Evolutionary conservation across 2,797 vertebrate species (phyloP), one percentile per base, ranked within the genome.

Genomic region (Paramormyrops hopkinsi): DNA sequence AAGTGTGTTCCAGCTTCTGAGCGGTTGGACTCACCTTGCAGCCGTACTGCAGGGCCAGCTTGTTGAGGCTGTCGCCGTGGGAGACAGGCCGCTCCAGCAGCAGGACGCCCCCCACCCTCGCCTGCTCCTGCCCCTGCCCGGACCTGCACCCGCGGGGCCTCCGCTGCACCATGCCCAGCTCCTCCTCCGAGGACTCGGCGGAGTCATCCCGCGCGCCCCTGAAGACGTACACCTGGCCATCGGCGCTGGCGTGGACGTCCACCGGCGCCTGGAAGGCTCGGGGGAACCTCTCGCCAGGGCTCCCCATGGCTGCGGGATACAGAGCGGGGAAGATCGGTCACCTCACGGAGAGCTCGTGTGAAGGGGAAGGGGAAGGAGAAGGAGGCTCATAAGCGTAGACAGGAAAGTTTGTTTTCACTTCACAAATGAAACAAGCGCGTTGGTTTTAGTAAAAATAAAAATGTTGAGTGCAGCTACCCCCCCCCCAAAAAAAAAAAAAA

Each of bases 21-120:
- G n/a, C 5, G 9, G 11, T 9, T 22, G 41, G n/a, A 86, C 95
- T 95, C 95, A 98, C 98, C 95, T 98, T 97, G 92, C 98, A 99
- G 89, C 97, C 98, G 0, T 98, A 99, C 89, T 98, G 98, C 89
- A 99, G 95, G 2, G 98, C 98, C 14, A 99, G 95, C 94, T 97
- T 99, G 95, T 97, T 98, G 82, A 99, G 97, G 86, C 88, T 99
- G 94, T 99, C 98, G 0, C 94, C 96, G 48, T 96, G 93, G 0
- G 93, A 92, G 88, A 99, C 83, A 89, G 97, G 94, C 5, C 96
- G 93, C 91, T 98, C 97, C 90, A 99, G 93, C 2, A 98, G 93
- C 89, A 97, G 92, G 88, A 96, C 11, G 0, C 95, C 95, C 7
- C 93, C 93, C 0, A 88, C 90, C 89, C 92, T 90, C 90, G 82